phyloP scores from a whole-genome alignment of 2,888 invertebrate genomes.

The Chesias legatella region DNA sequence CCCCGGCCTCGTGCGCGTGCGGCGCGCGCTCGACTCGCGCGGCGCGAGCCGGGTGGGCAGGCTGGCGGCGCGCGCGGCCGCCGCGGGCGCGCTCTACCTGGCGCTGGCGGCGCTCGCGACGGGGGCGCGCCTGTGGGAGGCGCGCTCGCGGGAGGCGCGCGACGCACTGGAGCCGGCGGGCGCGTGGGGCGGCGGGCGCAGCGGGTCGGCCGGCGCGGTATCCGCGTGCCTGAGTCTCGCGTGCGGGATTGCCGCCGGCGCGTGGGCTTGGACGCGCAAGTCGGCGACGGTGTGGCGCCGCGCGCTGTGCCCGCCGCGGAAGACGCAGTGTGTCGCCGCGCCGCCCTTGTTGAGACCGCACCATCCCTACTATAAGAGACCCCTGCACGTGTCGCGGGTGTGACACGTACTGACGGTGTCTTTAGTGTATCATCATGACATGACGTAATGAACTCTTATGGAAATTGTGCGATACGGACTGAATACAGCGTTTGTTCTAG shows the following conservation, averaged over 20 bases:
- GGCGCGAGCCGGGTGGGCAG: constrained; percentile 86
- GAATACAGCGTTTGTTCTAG: no score
- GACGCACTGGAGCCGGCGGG: constrained; percentile 54
- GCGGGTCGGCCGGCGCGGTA: constrained; percentile 64
- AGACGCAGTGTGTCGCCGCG: constrained; percentile 54
- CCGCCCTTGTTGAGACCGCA: constrained; percentile 61
- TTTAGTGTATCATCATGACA: no score
- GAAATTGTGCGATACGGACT: no score
- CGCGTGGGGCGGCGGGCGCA: constrained; percentile 69
- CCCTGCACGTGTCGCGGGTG: constrained; percentile 68
- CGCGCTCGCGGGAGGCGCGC: constrained; percentile 4
- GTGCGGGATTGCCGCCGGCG: constrained; percentile 83
- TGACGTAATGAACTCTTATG: no score
- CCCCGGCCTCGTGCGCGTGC: constrained; percentile 87
- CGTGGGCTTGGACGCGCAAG: constrained; percentile 82
- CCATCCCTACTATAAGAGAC: constrained; percentile 66
- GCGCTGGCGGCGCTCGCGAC: constrained; percentile 86
- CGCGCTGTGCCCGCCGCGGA: constrained; percentile 71
- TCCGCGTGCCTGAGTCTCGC: constrained; percentile 82
- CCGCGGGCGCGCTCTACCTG: constrained; percentile 89
- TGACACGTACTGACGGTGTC: constrained; percentile 33
- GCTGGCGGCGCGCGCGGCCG: constrained; percentile 87
- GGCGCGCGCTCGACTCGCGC: constrained; percentile 71
- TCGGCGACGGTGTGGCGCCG: constrained; percentile 83
- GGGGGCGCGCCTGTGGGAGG: constrained; percentile 76